A percentile compares a stretch with the other conserved stretches of the same genome.
phyloP scores from a whole-genome alignment of 2,888 invertebrate species.

The Sturmia bella region DNA sequence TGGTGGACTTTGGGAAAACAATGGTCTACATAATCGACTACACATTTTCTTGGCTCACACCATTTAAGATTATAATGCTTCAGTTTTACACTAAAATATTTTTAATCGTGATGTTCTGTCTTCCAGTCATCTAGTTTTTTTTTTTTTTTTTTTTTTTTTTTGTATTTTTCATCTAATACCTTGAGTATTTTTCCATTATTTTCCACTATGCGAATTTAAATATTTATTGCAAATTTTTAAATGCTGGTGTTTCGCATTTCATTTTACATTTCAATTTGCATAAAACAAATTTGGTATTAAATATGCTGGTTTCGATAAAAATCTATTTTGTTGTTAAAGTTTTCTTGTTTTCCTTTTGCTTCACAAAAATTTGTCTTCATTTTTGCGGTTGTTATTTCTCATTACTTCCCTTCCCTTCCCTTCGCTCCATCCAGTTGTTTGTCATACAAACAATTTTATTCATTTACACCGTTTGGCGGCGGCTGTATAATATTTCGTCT shows the following conservation, averaged over 20 bases:
- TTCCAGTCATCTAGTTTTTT: neutral
- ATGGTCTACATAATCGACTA: too few species aligned
- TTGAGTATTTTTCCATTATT: conserved; percentile 14
- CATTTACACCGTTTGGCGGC: conserved; percentile 11
- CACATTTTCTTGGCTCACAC: too few species aligned
- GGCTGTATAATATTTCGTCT: conserved; percentile 12
- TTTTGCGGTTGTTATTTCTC: conserved; percentile 23
- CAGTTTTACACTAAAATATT: too few species aligned
- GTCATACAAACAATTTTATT: neutral
- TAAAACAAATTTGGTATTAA: conserved; percentile 80
- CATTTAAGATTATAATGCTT: too few species aligned
- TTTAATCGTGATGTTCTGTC: too few species aligned
- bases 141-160: neutral
- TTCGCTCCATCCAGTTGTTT: conserved; percentile 8
- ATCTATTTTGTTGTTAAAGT: conserved; percentile 70
- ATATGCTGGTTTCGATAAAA: conserved; percentile 78
- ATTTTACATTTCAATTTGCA: conserved; percentile 75
- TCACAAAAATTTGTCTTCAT: conserved; percentile 36
- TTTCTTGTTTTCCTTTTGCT: conserved; percentile 9
- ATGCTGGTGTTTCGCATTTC: conserved; percentile 69
- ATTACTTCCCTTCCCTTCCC: neutral
- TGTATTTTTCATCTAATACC: neutral
- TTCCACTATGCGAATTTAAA: conserved; percentile 55
- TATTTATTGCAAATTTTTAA: conserved; percentile 51
- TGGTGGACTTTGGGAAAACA: too few species aligned